Percentiles rank a stretch among this genome's conserved stretches.
Conservation (phyloP, 2,888 invertebrate genomes). For the Oscheius onirici region DNA sequence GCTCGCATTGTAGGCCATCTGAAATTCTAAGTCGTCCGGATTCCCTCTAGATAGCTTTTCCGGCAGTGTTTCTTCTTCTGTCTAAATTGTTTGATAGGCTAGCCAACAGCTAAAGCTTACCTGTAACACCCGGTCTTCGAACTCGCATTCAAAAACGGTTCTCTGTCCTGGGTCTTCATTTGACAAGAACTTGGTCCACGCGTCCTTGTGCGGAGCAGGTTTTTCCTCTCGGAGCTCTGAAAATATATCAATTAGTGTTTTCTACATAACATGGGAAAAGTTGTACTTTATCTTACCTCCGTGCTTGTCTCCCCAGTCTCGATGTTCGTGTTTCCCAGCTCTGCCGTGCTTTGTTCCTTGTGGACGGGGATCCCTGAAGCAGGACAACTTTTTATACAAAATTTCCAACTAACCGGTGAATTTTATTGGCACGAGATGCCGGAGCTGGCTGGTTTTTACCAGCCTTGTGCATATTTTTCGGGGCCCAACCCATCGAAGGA, state of each 20-base stretch:
- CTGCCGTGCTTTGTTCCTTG: conserved; percentile 63
- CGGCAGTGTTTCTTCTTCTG: conserved; percentile 56
- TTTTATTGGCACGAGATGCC: conserved; percentile 63
- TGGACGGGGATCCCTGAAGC: conserved; percentile 53
- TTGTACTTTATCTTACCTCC: conserved; percentile 57
- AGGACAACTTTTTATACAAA: neutral
- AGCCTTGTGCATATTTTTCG: conserved; percentile 66
- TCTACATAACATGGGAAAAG: too few species aligned
- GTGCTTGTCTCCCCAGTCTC: conserved; percentile 70
- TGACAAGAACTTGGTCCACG: conserved; percentile 66
- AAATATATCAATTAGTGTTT: conserved; percentile 14
- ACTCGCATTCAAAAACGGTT: conserved; percentile 63
- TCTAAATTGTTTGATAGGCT: conserved; percentile 31
- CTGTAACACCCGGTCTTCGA: conserved; percentile 58
- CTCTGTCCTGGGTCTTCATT: conserved; percentile 62
- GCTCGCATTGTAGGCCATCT: conserved; percentile 54
- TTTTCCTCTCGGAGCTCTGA: conserved; percentile 68
- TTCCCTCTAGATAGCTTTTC: conserved; percentile 48
- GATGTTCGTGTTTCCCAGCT: conserved; percentile 66
- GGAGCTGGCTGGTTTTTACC: conserved; percentile 69
- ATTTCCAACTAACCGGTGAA: conserved; percentile 39
- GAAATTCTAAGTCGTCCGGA: conserved; percentile 55
- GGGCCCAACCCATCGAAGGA: conserved; percentile 69
- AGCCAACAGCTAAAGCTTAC: conserved; percentile 31
- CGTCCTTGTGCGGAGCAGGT: conserved; percentile 68